Evolutionary conservation across 2,888 invertebrate genomes (phyloP), one percentile per base, ranked within the genome.

Genomic region (Anagyrus pseudococci): DNA sequence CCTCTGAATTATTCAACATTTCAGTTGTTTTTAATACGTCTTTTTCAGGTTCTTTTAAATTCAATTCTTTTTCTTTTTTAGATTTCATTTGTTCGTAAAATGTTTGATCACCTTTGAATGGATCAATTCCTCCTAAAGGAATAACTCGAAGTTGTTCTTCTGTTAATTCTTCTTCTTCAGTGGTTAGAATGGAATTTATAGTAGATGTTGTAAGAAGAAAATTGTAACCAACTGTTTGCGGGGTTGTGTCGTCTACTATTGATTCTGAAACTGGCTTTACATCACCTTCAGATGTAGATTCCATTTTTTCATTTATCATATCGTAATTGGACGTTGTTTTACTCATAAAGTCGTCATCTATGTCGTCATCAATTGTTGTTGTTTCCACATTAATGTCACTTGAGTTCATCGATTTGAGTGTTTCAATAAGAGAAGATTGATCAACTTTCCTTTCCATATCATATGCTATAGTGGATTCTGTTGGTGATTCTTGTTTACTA

Each of bases 211-310:
- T 60, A 29, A 77, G 72, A 6, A 72, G 59, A 20, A 67, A 73
- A 59, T 72, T 75, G 49, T 72, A 77, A 62, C 74, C 70, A 40
- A 76, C 74, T n/a, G 67, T 63, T 1, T 67, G 23, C 1, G 76
- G 75, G 22, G 69, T 69, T 1, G 70, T 69, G 55, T 78, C 77
- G 37, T 78, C 78, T 22, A 73, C 55, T 41, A 79, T 66, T 15
- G 71, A 58, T 58, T 80, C 80, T 0, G 74, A 77, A 8, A 80
- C 79, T 13, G 80, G 80, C 68, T 73, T 79, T 15, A 79, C 71
- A 20, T 77, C 72, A 10, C 44, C 48, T 26, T 19, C 10, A 1
- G 17, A 3, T 1, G 10, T 10, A 3, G 56, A 25, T 20, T 65
- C 44, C 33, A 10, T 57, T 22, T 20, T 58, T 26, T 56, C 47